These are phyloP conservation scores for Adelges cooleyi DNA, from an alignment of 1,140 invertebrate genomes.

Conservation along the genomic window DNA sequence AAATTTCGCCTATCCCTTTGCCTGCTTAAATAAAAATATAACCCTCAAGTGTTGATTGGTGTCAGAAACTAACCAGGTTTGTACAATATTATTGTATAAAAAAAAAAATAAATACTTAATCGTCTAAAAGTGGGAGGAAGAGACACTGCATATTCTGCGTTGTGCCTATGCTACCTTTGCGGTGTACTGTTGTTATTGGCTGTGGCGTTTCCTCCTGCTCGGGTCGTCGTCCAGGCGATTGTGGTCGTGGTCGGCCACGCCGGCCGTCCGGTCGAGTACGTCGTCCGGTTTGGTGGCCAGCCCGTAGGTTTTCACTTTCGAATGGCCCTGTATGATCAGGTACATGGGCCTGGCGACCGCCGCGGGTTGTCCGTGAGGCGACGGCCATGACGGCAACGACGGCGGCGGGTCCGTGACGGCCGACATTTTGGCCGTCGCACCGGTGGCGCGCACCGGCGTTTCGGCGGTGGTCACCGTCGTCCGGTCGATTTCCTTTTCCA, in stretches of 20 bases:
- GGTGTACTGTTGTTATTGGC: too few species aligned
- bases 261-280: background rate
- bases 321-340: constrained; percentile 68
- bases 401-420: constrained; percentile 34
- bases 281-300: constrained; percentile 46
- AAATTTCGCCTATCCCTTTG: too few species aligned
- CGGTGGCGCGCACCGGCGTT: constrained; percentile 37
- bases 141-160: too few species aligned
- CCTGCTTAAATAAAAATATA: too few species aligned
- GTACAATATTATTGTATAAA: too few species aligned
- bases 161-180: too few species aligned
- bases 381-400: constrained; percentile 47
- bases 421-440: constrained; percentile 40
- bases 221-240: background rate
- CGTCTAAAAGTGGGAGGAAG: too few species aligned
- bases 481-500: constrained; percentile 11
- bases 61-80: too few species aligned
- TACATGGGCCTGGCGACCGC: constrained; percentile 57
- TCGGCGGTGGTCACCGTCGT: background rate
- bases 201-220: background rate
- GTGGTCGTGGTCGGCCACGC: constrained; percentile 31
- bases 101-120: too few species aligned
- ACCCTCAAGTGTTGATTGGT: too few species aligned
- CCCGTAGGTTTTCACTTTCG: constrained; percentile 69
- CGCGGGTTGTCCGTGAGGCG: too few species aligned